Base-by-base conservation (phyloP, 2,113 vertebrate genomes). In the Epinephelus cyanopodus region DNA sequence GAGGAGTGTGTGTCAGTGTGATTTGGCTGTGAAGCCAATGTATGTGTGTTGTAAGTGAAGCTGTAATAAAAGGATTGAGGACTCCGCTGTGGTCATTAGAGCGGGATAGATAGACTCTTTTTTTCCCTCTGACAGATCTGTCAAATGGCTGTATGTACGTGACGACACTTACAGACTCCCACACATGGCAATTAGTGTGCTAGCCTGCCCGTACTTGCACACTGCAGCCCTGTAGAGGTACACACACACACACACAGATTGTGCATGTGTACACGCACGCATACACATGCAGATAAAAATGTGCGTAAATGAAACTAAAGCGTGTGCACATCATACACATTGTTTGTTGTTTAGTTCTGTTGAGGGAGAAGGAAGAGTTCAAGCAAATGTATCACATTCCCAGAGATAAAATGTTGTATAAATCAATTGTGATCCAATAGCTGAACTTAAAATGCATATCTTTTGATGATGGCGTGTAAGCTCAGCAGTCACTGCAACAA, bases 91-190 rank as follows among this genome's bases (percentile, higher is more conserved):
- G 74, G 67, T 74, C 68, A 83, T 85, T 70, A 81, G 62, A 61
- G 71, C 3, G 10, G 17, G 21, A 67, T 62, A 23, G 77, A 68
- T 25, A n/a, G 52, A 54, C 52, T 29, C 29, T 29, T 42, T 68
- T 73, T 69, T 5, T 75, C 37, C 56, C 65, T 25, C 61, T 33
- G 52, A 67, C 70, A 76, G 74, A 87, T 87, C 73, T 78, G 68
- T 86, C 70, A 87, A 88, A 83, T 85, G 81, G 66, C 70, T 72
- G 56, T 33, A 63, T 85, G 83, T 85, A 82, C 23, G 48, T 91
- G 87, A 85, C 50, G 8, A 74, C 64, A 68, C 81, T 91, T 70
- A 82, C 85, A 84, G 57, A 73, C 86, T 85, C 87, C 88, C 79
- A 87, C 87, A 80, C 82, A 50, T 50, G 61, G 74, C 78, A 90